Evolutionary conservation across 2,797 vertebrate species (phyloP), one percentile per base, ranked within the genome.

Genomic region (Triplophysa yarkandensis): DNA sequence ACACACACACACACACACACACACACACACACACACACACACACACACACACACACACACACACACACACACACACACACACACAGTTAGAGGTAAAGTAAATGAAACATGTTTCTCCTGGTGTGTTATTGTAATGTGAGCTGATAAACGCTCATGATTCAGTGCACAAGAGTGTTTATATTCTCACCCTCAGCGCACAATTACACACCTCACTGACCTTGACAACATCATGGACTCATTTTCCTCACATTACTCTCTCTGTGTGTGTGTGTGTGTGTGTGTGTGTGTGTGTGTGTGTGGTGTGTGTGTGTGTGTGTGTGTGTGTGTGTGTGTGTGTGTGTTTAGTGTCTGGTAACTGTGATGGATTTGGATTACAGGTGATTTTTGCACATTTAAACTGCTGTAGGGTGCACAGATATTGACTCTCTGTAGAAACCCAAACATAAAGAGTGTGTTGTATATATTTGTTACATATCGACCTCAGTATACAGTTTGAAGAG

Each of bases 211-310:
- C 2, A 32, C 68, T 48, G 68, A 71, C 68, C 68, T 71, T 71
- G 14, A 60, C 55, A 61, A 71, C 68, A 71, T 55, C 68, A 71
- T 48, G 68, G 90, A 88, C 83, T 90, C 88, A 88, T 91, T 92
- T 92, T 93, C 92, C 78, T 76, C 67, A 84, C 88, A 88, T 90
- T 89, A 87, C 86, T 91, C 90, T 86, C 90, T 91, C 91, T 93
- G n/a, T 58, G 39, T 92, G 91, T 25, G 10, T 27, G 25, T 27
- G 36, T 39, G 36, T 30, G 30, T 30, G 30, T 30, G 30, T 30
- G 30, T 30, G 30, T 30, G 30, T 30, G 10, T 6, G 34, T 5
- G 34, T 43, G 4, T 3, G 17, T 16, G 41, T 43, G 41, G 14
- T 43, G 41, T 4, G 41, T 43, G 14, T 16, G 13, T 43, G 41